Evolutionary conservation across 2,113 vertebrate genomes (phyloP).

Genomic region (Dasypus novemcinctus): DNA sequence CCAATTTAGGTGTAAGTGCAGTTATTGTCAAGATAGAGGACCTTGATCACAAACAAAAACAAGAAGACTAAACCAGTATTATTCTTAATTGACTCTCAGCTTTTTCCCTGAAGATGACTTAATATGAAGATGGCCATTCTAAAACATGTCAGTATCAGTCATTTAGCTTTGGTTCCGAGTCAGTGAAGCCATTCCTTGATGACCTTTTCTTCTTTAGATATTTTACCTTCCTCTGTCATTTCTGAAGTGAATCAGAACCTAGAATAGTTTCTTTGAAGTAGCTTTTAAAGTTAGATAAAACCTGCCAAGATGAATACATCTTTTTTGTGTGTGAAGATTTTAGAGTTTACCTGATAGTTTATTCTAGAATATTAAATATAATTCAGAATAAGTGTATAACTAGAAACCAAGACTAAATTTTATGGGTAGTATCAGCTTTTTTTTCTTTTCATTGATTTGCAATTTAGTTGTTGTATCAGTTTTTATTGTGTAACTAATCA

Average conservation of each 20-base stretch:
- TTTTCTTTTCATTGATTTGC: background rate
- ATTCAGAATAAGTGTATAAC: background rate
- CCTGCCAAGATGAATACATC: background rate
- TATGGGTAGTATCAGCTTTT: background rate
- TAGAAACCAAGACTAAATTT: background rate
- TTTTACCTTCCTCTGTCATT: background rate
- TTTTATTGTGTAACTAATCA: background rate
- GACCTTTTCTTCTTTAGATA: background rate
- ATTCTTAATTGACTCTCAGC: background rate
- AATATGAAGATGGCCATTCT: background rate
- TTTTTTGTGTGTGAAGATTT: background rate
- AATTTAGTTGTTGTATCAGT: background rate
- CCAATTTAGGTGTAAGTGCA: constrained; percentile 35
- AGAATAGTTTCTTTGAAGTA: constrained; percentile 10
- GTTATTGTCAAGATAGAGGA: constrained; percentile 17
- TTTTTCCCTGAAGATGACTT: background rate
- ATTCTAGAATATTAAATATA: background rate
- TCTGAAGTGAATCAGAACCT: constrained; percentile 12
- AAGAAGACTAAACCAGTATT: constrained; percentile 23
- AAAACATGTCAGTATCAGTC: background rate
- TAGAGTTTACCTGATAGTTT: constrained; percentile 3
- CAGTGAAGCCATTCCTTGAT: background rate
- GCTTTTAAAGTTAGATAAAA: constrained; percentile 21
- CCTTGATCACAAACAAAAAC: constrained; percentile 46
- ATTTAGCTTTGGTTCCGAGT: background rate